Evolutionary conservation across 2,797 vertebrate species (phyloP), one percentile per base, ranked within the genome.

Genomic region (Brotula barbata): DNA sequence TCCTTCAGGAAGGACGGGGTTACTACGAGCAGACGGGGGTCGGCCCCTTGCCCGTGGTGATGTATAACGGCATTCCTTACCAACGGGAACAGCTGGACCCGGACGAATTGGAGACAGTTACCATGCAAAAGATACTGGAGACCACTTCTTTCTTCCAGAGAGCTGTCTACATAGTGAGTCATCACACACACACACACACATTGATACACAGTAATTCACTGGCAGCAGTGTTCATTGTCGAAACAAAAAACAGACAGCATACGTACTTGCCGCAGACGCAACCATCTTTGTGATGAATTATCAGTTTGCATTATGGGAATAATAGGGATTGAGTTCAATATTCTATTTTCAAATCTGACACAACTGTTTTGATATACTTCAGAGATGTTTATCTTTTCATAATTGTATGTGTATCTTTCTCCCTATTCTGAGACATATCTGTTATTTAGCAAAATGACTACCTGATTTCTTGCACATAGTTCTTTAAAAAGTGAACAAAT

Each of bases 121-220:
- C 95, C 52, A 98, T 99, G 97, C 96, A 99, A 84, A 99, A 97
- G 89, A 97, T 99, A 77, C 86, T 99, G 71, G 97, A 99, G 84
- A 95, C 95, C 34, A 99, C 96, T 4, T 88, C 92, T 67, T 93
- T 95, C 86, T 99, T 93, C 85, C 97, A 99, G 84, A 92, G 94
- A 70, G 95, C 94, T 0, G 94, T 96, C 6, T 99, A 99, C 85
- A 78, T 99, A 93, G 97, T 99, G 82, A 86, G 94, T 88, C 1
- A n/a, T 3, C 52, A 12, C 34, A 5, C 13, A 25, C 39, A 31
- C 17, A 33, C 37, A 42, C 17, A 39, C 16, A 34, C 37, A 46
- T 64, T 23, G 25, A 25, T 25, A 31, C 23, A 23, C 36, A n/a
- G 15, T 15, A 7, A 31, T 34, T 4, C 25, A 28, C 25, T n/a